Evolutionary conservation across 2,888 invertebrate species (phyloP), one percentile per base, ranked within the genome.

Genomic region (Sinohyriopsis cumingii): DNA sequence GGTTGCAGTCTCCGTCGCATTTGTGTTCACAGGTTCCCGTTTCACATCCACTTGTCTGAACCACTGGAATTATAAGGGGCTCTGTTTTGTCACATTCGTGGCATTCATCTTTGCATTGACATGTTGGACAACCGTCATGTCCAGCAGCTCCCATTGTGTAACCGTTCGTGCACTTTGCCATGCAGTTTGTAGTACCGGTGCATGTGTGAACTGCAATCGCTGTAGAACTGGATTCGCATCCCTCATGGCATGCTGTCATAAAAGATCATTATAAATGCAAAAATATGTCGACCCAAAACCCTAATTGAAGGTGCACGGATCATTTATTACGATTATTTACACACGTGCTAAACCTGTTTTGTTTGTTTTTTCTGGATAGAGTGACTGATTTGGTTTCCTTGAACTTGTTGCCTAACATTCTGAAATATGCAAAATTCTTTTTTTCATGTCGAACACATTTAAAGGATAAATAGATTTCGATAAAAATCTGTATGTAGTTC

Each of bases 161-260:
- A 5, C 79, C 79, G 59, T 77, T 69, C 15, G 73, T 78, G 65
- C 80, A 80, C 0, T 77, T 73, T 5, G 75, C 60, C 80, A 78
- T 80, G 55, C 80, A 80, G 55, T 75, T 63, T 1, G 75, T 59
- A 1, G 78, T 71, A 3, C 71, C 69, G 65, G 75, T 77, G 65
- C 80, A 80, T 28, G 78, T 59, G 62, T 75, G 75, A 0, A 75
- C 67, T 3, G 75, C 63, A 20, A 75, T 55, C 19, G 69, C 70
- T 1, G 75, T 72, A 12, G 45, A 45, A 57, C 70, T 75, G n/a
- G 67, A 55, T 20, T 64, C 66, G 55, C 75, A 75, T 28, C 59
- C 69, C 28, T 63, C 63, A 45, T 75, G 75, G 64, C 75, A 75
- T 62, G 61, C 68, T 24, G 59, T 72, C 72, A 53, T 4, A 57